phyloP scores from a whole-genome alignment of 2,888 invertebrate genomes.

The Eucriotettix oculatus region DNA sequence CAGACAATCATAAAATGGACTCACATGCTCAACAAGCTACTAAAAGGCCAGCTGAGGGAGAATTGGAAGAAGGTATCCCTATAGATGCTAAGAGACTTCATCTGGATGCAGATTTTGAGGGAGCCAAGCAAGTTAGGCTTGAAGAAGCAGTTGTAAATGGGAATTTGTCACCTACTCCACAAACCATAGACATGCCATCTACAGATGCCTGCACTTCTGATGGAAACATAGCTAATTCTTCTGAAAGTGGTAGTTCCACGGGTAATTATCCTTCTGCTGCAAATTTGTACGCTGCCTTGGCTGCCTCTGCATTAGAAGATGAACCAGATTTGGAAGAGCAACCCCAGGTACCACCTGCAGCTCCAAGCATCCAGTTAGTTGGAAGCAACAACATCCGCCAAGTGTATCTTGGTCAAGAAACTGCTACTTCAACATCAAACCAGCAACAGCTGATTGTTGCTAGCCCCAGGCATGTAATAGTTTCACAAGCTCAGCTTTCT shows the following conservation, averaged over 20 bases:
- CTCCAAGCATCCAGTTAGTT: constrained; percentile 7
- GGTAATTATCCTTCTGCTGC: constrained; percentile 45
- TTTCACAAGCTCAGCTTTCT: constrained; percentile 20
- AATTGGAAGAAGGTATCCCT: background rate
- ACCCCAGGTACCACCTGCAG: constrained; percentile 9
- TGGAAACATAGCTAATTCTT: constrained; percentile 5
- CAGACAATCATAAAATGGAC: background rate
- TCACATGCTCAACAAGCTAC: constrained; percentile 6
- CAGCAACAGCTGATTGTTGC: constrained; percentile 26
- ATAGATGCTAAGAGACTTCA: constrained; percentile 6
- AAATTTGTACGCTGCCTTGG: constrained; percentile 68
- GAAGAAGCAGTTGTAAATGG: constrained; percentile 4
- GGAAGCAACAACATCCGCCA: constrained; percentile 12
- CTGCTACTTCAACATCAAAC: no score
- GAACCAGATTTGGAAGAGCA: constrained; percentile 40
- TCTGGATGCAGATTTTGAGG: background rate
- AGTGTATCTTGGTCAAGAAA: constrained; percentile 9
- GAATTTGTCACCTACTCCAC: constrained; percentile 8
- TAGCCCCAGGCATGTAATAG: constrained; percentile 34
- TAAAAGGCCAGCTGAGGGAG: constrained; percentile 6
- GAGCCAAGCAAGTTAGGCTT: no score
- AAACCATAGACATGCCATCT: constrained; percentile 6
- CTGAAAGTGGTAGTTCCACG: constrained; percentile 12
- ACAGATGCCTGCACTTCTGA: constrained; percentile 3
- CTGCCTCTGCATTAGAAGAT: constrained; percentile 69